Evolutionary conservation across 2,888 invertebrate genomes (phyloP).

Genomic region (Apodemia hepburni): DNA sequence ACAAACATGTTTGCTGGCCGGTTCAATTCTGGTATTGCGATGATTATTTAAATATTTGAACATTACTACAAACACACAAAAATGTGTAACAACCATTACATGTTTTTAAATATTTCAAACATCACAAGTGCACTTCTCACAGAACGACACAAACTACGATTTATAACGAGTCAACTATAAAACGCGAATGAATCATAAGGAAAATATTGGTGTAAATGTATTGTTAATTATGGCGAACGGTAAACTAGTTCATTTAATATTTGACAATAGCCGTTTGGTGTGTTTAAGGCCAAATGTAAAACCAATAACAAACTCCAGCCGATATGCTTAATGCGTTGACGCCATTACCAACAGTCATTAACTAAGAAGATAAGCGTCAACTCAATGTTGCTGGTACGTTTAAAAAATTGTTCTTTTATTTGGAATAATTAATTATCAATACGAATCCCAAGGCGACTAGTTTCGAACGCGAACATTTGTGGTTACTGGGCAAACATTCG

Average conservation of each 20-base stretch:
- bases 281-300: conserved; percentile 40
- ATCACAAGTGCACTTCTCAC: neutral
- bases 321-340: conserved; percentile 47
- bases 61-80: conserved; percentile 38
- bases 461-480: no score
- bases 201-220: conserved; percentile 61
- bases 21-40: conserved; percentile 34
- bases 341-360: conserved; percentile 42
- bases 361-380: conserved; percentile 35
- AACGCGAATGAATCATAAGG: conserved; percentile 58
- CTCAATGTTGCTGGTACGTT: conserved; percentile 14
- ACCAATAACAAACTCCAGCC: conserved; percentile 34
- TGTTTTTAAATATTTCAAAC: neutral
- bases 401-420: no score
- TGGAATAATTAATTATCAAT: no score
- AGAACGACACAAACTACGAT: neutral
- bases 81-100: neutral
- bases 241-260: conserved; percentile 46
- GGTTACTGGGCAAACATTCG: no score
- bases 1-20: conserved; percentile 28
- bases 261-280: conserved; percentile 33
- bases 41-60: conserved; percentile 47
- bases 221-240: conserved; percentile 55
- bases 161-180: neutral
- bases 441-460: no score